Evolutionary conservation across 2,888 invertebrate species (phyloP).

Genomic region (Myopa testacea): DNA sequence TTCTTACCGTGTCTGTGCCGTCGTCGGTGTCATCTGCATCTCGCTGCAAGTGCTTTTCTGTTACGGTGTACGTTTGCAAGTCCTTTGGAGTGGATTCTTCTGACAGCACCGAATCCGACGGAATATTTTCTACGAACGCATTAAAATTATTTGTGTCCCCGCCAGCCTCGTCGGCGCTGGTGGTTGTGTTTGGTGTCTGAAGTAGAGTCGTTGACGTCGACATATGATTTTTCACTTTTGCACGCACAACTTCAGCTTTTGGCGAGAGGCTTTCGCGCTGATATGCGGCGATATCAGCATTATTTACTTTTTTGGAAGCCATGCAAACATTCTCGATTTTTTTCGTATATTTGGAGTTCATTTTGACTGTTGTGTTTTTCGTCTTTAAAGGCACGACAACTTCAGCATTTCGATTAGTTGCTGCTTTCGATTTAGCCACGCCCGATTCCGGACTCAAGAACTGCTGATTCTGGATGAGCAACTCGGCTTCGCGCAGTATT

Average conservation of each 20-base stretch:
- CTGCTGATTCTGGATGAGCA: constrained; percentile 65
- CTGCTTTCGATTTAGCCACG: constrained; percentile 31
- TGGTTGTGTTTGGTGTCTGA: constrained; percentile 35
- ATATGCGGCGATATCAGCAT: background rate
- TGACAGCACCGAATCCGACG: constrained; percentile 65
- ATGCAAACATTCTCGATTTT: constrained; percentile 52
- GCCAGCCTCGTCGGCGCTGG: constrained; percentile 29
- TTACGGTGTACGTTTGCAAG: constrained; percentile 53
- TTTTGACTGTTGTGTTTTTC: constrained; percentile 52
- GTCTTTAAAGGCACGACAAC: background rate
- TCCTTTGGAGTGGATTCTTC: constrained; percentile 65
- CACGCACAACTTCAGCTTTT: background rate
- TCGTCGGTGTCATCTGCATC: constrained; percentile 61
- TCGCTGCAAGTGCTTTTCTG: constrained; percentile 34
- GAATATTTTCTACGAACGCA: constrained; percentile 62
- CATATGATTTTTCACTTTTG: background rate
- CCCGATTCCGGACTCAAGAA: constrained; percentile 45
- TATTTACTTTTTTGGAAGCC: constrained; percentile 40
- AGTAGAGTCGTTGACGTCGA: background rate
- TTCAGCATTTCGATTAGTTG: constrained; percentile 24
- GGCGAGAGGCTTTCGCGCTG: background rate
- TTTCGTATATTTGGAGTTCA: constrained; percentile 57
- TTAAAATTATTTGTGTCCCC: constrained; percentile 51
- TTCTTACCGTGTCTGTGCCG: constrained; percentile 56
- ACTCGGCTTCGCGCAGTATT: constrained; percentile 72